Conservation (phyloP, 2,888 invertebrate species). For the Zaprionus bogoriensis region DNA sequence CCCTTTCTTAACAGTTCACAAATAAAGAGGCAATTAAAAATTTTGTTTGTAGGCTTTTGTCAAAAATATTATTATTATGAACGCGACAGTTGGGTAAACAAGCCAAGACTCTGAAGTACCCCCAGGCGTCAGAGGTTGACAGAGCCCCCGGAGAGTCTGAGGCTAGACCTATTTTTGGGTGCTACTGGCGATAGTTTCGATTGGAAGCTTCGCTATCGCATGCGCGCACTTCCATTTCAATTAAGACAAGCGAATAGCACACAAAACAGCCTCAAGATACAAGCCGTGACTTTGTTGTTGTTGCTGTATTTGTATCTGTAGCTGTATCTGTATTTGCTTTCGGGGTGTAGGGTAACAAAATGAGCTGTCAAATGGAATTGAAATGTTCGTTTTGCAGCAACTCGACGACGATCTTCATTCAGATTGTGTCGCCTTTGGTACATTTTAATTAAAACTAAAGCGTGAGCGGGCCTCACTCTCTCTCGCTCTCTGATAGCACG, state of each 20-base stretch:
- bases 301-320: no score
- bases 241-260: conserved; percentile 26
- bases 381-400: conserved; percentile 46
- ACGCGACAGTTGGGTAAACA: conserved; percentile 55
- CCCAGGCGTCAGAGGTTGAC: conserved; percentile 37
- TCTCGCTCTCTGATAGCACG: neutral
- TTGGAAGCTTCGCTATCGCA: conserved; percentile 22
- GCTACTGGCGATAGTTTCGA: conserved; percentile 6
- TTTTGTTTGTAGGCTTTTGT: conserved; percentile 21
- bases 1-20: conserved; percentile 33
- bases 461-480: neutral
- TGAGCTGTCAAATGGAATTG: conserved; percentile 63
- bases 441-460: conserved; percentile 70
- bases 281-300: conserved; percentile 10
- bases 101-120: conserved; percentile 19
- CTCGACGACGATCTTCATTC: conserved; percentile 37
- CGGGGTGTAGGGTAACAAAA: conserved; percentile 24
- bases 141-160: neutral
- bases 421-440: conserved; percentile 51
- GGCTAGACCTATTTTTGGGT: conserved; percentile 6
- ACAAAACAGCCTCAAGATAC: conserved; percentile 26
- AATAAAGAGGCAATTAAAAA: conserved; percentile 47
- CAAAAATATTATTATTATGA: conserved; percentile 18
- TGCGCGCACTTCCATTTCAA: conserved; percentile 50
- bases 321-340: conserved; percentile 48